Conservation (phyloP, 2,113 vertebrate species). For the Hiodon alosoides region DNA sequence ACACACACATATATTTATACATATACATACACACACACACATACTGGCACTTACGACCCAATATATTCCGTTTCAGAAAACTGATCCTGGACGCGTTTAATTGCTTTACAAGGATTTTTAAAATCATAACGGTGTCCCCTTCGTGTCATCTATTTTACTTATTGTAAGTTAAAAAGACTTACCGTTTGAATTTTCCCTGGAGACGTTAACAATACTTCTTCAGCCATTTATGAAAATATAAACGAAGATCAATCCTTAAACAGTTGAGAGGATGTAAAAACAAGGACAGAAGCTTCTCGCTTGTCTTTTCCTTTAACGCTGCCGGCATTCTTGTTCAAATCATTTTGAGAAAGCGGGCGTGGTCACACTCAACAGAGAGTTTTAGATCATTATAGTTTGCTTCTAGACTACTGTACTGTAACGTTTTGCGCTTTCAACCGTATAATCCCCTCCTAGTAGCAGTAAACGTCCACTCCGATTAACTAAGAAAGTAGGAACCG, state of each 20-base stretch:
- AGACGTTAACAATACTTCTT: slow-evolving; percentile 57
- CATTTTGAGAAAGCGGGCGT: slow-evolving; percentile 42
- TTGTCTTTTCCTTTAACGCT: slow-evolving; percentile 21
- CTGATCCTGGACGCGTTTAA: neutral
- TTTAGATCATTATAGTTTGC: neutral
- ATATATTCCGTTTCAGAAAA: too few species aligned
- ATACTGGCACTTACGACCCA: neutral
- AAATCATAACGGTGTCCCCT: neutral
- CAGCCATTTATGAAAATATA: slow-evolving; percentile 56
- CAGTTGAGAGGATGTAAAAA: neutral
- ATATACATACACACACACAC: too few species aligned
- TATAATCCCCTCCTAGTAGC: slow-evolving; percentile 17
- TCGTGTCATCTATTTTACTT: neutral
- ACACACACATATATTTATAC: neutral
- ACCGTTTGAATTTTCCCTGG: slow-evolving; percentile 57
- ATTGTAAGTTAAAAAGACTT: slow-evolving; percentile 34
- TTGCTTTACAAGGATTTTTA: neutral
- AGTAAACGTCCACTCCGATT: slow-evolving; percentile 20
- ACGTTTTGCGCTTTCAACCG: neutral
- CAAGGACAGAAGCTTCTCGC: neutral
- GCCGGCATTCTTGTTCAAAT: slow-evolving; percentile 28
- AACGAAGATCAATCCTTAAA: neutral
- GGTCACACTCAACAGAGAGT: slow-evolving; percentile 18
- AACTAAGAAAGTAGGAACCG: slow-evolving; percentile 40
- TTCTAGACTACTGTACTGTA: too few species aligned